These are phyloP conservation scores for Amblyraja radiata DNA, from an alignment of 2,797 vertebrate genomes.

Conservation along the genomic window DNA sequence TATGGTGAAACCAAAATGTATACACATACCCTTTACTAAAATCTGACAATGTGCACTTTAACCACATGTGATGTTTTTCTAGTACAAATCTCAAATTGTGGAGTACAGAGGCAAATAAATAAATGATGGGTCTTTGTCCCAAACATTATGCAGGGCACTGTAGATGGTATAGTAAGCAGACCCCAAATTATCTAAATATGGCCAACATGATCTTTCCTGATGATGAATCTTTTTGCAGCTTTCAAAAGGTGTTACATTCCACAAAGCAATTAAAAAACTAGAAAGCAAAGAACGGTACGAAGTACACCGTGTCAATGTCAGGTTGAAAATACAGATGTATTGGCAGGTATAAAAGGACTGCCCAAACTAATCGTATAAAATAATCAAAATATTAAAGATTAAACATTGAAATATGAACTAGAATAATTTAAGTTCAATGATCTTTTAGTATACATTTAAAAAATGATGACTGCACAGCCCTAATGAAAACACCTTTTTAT, in stretches of 20 bases:
- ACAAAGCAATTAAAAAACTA: slow-evolving; percentile 14
- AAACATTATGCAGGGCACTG: too few species aligned
- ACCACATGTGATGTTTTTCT: too few species aligned
- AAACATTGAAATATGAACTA: slow-evolving; percentile 9
- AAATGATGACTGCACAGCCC: slow-evolving; percentile 45
- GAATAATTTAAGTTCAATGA: slow-evolving; percentile 32
- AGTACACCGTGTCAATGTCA: neutral
- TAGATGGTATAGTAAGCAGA: neutral
- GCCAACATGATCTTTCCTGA: slow-evolving; percentile 36
- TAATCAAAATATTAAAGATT: slow-evolving; percentile 25
- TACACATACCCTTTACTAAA: too few species aligned
- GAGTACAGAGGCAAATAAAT: too few species aligned
- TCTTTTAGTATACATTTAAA: slow-evolving; percentile 40
- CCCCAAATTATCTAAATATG: slow-evolving; percentile 11
- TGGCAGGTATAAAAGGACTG: neutral
- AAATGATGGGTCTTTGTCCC: too few species aligned
- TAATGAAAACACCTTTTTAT: slow-evolving; percentile 47
- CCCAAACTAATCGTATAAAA: slow-evolving; percentile 24
- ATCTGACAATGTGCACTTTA: too few species aligned
- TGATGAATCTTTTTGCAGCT: slow-evolving; percentile 26
- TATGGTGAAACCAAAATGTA: too few species aligned
- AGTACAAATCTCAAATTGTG: too few species aligned
- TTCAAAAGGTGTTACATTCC: neutral
- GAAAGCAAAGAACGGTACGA: neutral
- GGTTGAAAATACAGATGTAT: neutral